Evolutionary conservation across 2,797 vertebrate species (phyloP).

Genomic region (Leuciscus waleckii): DNA sequence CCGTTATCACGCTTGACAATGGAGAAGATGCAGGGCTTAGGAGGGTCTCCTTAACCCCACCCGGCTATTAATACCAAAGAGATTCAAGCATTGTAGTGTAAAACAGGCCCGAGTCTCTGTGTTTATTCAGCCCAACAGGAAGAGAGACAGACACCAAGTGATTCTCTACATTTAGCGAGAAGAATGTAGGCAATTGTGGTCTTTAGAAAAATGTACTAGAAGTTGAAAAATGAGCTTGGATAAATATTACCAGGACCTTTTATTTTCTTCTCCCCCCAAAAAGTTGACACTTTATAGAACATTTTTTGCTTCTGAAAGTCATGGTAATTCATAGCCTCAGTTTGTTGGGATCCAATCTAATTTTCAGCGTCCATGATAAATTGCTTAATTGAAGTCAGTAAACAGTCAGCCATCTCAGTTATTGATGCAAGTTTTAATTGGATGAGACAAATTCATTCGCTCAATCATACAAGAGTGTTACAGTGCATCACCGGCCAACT

Average conservation of each 20-base stretch:
- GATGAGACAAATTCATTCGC: constrained; percentile 46
- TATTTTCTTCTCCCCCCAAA: neutral
- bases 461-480: constrained; percentile 34
- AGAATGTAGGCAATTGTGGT: neutral
- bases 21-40: constrained; percentile 36
- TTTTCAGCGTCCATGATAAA: constrained; percentile 19
- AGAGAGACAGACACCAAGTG: neutral
- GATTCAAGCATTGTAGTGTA: constrained; percentile 48
- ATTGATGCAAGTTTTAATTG: constrained; percentile 50
- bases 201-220: neutral
- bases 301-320: neutral
- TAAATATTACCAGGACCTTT: neutral
- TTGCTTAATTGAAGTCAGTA: constrained; percentile 31
- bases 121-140: constrained; percentile 41
- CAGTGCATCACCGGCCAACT: constrained; percentile 36
- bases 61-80: constrained; percentile 52
- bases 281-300: neutral
- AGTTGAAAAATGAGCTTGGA: neutral
- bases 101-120: constrained; percentile 21
- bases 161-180: neutral
- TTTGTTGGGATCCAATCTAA: neutral
- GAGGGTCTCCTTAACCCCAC: constrained; percentile 30
- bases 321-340: neutral
- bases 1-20: constrained; percentile 56
- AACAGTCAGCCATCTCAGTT: constrained; percentile 41